A percentile compares a stretch with the other conserved stretches of the same genome.
phyloP scores from a whole-genome alignment of 2,888 invertebrate species.

The Tenthredo notha region DNA sequence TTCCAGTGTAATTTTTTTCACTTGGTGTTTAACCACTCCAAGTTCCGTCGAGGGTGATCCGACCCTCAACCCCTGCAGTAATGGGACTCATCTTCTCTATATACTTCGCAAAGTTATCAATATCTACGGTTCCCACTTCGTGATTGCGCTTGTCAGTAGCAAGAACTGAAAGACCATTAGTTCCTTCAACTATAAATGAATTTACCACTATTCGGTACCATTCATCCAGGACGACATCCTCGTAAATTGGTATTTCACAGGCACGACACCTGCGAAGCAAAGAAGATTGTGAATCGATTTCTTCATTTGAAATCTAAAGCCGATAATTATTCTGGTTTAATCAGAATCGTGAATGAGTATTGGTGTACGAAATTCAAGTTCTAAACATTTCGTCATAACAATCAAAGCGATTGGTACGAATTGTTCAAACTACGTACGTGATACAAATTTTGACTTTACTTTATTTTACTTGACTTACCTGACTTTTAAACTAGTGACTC shows the following conservation, averaged over 20 bases:
- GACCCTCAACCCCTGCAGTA: constrained; percentile 80
- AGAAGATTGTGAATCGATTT: constrained; percentile 12
- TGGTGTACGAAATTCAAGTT: neutral
- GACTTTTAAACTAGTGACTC: constrained; percentile 65
- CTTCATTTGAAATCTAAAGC: neutral
- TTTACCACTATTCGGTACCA: constrained; percentile 83
- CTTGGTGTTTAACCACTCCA: constrained; percentile 23
- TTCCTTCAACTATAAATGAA: constrained; percentile 79
- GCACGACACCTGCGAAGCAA: constrained; percentile 79
- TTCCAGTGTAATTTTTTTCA: neutral
- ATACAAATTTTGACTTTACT: too few species aligned
- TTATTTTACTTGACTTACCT: constrained; percentile 63
- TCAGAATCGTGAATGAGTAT: neutral
- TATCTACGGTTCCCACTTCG: constrained; percentile 79
- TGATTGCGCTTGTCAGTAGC: constrained; percentile 80
- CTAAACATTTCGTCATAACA: neutral
- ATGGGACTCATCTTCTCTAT: constrained; percentile 80
- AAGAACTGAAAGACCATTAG: constrained; percentile 84
- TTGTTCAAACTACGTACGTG: neutral
- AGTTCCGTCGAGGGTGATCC: constrained; percentile 77
- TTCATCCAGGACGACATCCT: constrained; percentile 80
- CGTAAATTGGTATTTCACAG: constrained; percentile 84
- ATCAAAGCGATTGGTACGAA: neutral
- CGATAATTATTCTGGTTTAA: neutral
- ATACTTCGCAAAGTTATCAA: constrained; percentile 80